Evolutionary conservation across 2,797 vertebrate genomes (phyloP), one percentile per base, ranked within the genome.

Genomic region (Gymnocypris eckloni): DNA sequence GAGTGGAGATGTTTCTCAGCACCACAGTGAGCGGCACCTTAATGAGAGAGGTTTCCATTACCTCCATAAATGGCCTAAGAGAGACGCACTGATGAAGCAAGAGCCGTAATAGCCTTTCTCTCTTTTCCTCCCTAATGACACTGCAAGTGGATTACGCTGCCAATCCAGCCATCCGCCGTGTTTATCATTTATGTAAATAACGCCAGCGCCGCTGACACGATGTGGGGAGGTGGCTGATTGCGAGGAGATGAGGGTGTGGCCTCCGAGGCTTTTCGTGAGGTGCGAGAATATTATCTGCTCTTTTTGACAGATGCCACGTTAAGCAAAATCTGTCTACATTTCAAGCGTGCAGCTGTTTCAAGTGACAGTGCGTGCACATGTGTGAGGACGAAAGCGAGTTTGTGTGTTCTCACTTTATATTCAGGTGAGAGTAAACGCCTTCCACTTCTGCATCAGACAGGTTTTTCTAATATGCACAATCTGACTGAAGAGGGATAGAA

Each of bases 381-480:
- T 66, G 78, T 45, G 67, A 48, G 33, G 6, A 73, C 54, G 79
- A 54, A n/a, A 39, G 33, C 59, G 4, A 37, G 45, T 69, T 81
- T 87, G 28, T 56, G 59, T 20, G 50, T 33, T 87, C 86, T 89
- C 92, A 89, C 92, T 93, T 91, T 92, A 92, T 92, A 93, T 93
- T 92, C 93, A 89, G 91, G 72, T 76, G 89, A 89, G 89, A 88
- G 82, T 81, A 91, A 90, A 92, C 92, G 88, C 92, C 92, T 90
- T 89, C 90, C 93, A 94, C 92, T 91, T 94, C 92, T 90, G 93
- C 94, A 93, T 94, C 94, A 93, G 94, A 93, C 92, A 87, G 92
- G 91, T 91, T 93, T 93, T 94, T 95, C 91, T 94, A 94, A 95
- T 91, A 93, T 91, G 73, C 54, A 90, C 90, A 93, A 93, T 93